Evolutionary conservation across 2,113 vertebrate genomes (phyloP).

Genomic region (Gymnobelideus leadbeateri): DNA sequence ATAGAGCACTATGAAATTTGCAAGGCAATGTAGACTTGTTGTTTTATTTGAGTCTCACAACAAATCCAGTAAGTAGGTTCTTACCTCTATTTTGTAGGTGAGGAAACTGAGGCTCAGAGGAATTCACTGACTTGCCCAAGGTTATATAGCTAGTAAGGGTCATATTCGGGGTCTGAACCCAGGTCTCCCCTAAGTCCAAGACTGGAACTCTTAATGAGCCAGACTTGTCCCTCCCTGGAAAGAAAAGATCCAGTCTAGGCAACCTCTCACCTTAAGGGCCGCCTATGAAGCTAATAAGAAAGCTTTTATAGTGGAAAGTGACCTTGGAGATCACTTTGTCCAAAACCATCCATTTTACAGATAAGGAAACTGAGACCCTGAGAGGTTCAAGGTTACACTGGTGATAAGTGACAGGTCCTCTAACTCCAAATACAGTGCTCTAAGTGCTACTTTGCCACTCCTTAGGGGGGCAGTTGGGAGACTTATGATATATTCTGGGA

Average conservation of each 20-base stretch:
- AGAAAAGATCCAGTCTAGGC: neutral
- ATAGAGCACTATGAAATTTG: neutral
- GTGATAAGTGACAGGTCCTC: neutral
- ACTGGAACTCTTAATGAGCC: neutral
- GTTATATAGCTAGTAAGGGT: neutral
- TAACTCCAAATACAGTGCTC: neutral
- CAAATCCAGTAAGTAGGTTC: neutral
- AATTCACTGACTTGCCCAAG: neutral
- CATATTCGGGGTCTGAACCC: neutral
- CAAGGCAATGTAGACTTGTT: neutral
- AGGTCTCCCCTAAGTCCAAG: neutral
- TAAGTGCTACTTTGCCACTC: neutral
- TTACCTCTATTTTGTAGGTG: neutral
- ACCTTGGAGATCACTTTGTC: neutral
- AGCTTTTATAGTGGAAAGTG: neutral
- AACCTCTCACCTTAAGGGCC: neutral
- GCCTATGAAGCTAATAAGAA: neutral
- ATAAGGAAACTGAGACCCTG: neutral
- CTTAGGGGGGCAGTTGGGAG: neutral
- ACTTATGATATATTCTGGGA: neutral
- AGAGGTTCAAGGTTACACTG: neutral
- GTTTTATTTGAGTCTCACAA: neutral
- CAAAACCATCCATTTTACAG: neutral
- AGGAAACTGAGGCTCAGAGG: neutral
- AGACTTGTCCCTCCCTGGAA: neutral